Conservation (phyloP, 2,113 vertebrate genomes). For the Ibidorhyncha struthersii region DNA sequence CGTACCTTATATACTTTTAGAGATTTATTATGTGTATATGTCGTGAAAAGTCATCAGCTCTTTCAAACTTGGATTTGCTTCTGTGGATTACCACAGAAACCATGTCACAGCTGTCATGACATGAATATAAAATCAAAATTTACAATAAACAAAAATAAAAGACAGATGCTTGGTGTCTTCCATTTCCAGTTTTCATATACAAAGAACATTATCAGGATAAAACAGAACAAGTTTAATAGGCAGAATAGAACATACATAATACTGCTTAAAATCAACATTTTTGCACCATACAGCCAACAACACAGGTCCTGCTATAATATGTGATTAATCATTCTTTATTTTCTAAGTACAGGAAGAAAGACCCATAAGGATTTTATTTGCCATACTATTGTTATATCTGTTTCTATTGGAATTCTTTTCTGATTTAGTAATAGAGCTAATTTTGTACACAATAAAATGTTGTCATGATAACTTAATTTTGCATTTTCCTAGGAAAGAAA, state of each 20-base stretch:
- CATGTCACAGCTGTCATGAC: background rate
- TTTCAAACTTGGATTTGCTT: background rate
- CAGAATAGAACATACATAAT: background rate
- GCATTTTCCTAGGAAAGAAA: background rate
- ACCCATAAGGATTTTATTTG: constrained; percentile 29
- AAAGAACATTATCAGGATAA: background rate
- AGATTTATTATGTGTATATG: background rate
- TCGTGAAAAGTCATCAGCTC: background rate
- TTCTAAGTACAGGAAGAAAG: background rate
- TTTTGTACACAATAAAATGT: constrained; percentile 51
- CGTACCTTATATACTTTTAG: background rate
- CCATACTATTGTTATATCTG: constrained; percentile 29
- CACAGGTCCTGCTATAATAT: background rate
- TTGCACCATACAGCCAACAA: background rate
- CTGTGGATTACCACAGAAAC: background rate
- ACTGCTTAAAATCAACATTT: background rate
- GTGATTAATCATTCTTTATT: background rate
- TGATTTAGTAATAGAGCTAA: background rate
- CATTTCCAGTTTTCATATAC: background rate
- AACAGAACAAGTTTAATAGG: background rate
- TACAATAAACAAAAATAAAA: background rate
- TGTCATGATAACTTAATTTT: constrained; percentile 42
- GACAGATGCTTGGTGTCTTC: background rate
- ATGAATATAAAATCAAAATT: background rate
- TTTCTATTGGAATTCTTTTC: constrained; percentile 27